phyloP scores from a whole-genome alignment of 1,140 invertebrate genomes.

The Lepidurus couesii region DNA sequence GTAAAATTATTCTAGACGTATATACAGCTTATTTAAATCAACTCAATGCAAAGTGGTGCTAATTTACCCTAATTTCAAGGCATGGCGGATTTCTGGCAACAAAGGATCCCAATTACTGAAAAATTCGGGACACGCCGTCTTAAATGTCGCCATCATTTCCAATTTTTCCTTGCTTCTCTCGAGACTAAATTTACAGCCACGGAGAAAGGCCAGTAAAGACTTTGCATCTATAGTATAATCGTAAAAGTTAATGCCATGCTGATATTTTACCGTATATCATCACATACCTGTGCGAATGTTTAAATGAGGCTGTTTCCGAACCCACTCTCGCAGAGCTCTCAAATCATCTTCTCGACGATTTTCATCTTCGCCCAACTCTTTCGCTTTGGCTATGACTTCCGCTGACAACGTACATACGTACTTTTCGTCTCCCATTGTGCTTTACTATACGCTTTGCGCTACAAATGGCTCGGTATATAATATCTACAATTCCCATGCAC shows the following conservation, averaged over 20 bases:
- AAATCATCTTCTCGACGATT: slow-evolving; percentile 52
- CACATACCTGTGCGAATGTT: neutral
- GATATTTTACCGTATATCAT: neutral
- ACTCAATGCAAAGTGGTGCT: neutral
- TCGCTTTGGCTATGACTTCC: slow-evolving; percentile 43
- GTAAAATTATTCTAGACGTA: slow-evolving; percentile 20
- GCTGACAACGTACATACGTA: slow-evolving; percentile 37
- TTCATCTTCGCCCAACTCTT: slow-evolving; percentile 57
- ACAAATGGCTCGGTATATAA: neutral
- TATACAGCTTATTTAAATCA: neutral
- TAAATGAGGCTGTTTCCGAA: slow-evolving; percentile 39
- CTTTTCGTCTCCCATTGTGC: slow-evolving; percentile 1
- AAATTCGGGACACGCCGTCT: slow-evolving; percentile 49
- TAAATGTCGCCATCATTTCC: slow-evolving; percentile 48
- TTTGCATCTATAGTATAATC: slow-evolving; percentile 44
- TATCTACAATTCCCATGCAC: neutral
- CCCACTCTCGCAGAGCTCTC: slow-evolving; percentile 54
- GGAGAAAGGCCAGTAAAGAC: slow-evolving; percentile 48
- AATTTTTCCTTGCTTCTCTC: slow-evolving; percentile 50
- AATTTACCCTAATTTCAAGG: slow-evolving; percentile 42
- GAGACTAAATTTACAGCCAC: slow-evolving; percentile 51
- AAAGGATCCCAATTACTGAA: slow-evolving; percentile 47
- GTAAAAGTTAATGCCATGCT: slow-evolving; percentile 37
- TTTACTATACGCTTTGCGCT: too few species aligned
- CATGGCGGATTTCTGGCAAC: slow-evolving; percentile 44